Evolutionary conservation across 2,888 invertebrate genomes (phyloP).

Genomic region (Eupithecia abbreviata): DNA sequence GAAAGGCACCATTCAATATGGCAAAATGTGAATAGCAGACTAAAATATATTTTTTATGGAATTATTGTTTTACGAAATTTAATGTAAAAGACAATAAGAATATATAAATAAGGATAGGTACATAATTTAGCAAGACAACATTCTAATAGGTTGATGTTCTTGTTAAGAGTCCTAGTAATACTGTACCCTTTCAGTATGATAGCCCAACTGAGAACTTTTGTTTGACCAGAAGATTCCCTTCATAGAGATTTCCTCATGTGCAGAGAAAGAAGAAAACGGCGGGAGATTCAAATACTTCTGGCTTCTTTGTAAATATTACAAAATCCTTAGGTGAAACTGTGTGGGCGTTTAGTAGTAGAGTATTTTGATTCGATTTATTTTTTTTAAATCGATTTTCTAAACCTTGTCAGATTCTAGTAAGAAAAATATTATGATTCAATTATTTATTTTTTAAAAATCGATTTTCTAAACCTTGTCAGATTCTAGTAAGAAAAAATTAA

Average conservation of each 20-base stretch:
- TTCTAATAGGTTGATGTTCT: neutral
- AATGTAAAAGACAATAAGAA: neutral
- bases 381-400: neutral
- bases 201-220: neutral
- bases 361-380: neutral
- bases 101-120: neutral
- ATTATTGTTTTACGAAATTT: neutral
- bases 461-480: neutral
- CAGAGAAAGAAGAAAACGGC: neutral
- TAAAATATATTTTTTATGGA: neutral
- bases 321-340: neutral
- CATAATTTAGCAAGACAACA: neutral
- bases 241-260: neutral
- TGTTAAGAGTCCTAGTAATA: neutral
- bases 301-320: neutral
- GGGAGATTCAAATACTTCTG: constrained; percentile 5
- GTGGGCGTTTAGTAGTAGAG: neutral
- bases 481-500: neutral
- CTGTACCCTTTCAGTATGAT: neutral
- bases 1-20: neutral
- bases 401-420: neutral
- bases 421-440: neutral
- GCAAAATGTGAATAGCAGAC: neutral
- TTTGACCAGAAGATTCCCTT: neutral
- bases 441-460: neutral